A percentile compares a stretch with the other conserved stretches of the same genome.
Evolutionary conservation across 2,888 invertebrate genomes (phyloP).

Genomic region (Argyra leucocephala): DNA sequence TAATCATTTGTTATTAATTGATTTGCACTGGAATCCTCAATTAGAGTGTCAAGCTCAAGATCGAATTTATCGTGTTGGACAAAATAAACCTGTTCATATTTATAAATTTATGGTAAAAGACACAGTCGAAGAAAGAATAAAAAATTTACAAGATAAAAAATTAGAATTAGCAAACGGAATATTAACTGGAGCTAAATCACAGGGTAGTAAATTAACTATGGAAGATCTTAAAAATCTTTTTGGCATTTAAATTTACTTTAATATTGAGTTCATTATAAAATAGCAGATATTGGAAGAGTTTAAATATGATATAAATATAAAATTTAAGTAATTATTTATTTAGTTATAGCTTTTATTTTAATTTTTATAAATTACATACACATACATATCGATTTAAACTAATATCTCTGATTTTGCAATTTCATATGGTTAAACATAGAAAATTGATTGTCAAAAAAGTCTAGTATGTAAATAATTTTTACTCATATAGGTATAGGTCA

Average conservation of each 20-base stretch:
- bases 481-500: too few relatives aligned
- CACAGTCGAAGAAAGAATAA: slow-evolving; percentile 82
- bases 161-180: slow-evolving; percentile 64
- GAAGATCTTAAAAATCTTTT: slow-evolving; percentile 69
- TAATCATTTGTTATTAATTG: slow-evolving; percentile 80
- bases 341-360: too few relatives aligned
- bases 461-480: too few relatives aligned
- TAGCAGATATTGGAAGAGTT: too few relatives aligned
- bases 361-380: too few relatives aligned
- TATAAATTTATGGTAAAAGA: slow-evolving; percentile 77
- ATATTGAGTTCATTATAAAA: too few relatives aligned
- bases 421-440: too few relatives aligned
- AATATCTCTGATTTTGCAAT: too few relatives aligned
- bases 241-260: slow-evolving; percentile 48
- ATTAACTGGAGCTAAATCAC: slow-evolving; percentile 60
- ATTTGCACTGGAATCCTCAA: slow-evolving; percentile 97
- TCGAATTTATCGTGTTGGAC: slow-evolving; percentile 85
- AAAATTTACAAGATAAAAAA: slow-evolving; percentile 70
- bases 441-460: too few relatives aligned
- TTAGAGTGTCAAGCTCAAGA: slow-evolving; percentile 91
- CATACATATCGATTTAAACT: too few relatives aligned
- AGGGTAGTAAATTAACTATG: slow-evolving; percentile 61
- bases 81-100: slow-evolving; percentile 67
- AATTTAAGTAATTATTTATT: too few relatives aligned
- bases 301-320: too few relatives aligned